A percentile compares a stretch with the other conserved stretches of the same genome.
phyloP scores from a whole-genome alignment of 2,797 vertebrate species.

The Myiotriccus ornatus region DNA sequence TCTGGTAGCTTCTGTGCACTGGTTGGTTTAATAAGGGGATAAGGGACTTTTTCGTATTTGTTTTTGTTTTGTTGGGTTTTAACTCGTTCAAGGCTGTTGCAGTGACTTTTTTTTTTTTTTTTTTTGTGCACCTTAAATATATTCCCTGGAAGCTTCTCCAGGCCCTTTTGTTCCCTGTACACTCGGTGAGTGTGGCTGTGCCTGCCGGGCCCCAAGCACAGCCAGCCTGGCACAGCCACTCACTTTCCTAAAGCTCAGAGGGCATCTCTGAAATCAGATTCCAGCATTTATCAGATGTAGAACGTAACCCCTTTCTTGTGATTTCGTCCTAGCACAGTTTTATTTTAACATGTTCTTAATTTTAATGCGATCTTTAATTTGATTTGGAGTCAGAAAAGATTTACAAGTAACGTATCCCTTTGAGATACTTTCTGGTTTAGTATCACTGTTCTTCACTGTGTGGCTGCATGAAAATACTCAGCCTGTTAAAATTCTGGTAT shows the following conservation, averaged over 20 bases:
- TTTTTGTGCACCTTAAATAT: no score
- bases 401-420: background rate
- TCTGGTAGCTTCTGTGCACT: background rate
- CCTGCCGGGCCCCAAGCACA: background rate
- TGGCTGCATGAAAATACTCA: background rate
- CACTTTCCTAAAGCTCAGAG: background rate
- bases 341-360: background rate
- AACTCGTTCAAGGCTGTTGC: background rate
- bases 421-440: background rate
- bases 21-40: background rate
- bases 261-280: background rate
- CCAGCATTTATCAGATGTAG: background rate
- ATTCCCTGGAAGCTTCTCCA: accelerated
- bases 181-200: background rate
- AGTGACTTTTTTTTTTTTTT: background rate
- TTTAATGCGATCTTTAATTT: background rate
- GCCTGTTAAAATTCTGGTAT: background rate
- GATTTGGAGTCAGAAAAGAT: background rate
- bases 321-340: background rate
- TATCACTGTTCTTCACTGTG: background rate
- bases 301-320: background rate
- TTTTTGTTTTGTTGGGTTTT: background rate
- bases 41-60: background rate
- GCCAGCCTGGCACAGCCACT: background rate
- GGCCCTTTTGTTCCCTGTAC: background rate